Evolutionary conservation across 1,140 invertebrate genomes (phyloP), one percentile per base, ranked within the genome.

Genomic region (Microplitis demolitor): DNA sequence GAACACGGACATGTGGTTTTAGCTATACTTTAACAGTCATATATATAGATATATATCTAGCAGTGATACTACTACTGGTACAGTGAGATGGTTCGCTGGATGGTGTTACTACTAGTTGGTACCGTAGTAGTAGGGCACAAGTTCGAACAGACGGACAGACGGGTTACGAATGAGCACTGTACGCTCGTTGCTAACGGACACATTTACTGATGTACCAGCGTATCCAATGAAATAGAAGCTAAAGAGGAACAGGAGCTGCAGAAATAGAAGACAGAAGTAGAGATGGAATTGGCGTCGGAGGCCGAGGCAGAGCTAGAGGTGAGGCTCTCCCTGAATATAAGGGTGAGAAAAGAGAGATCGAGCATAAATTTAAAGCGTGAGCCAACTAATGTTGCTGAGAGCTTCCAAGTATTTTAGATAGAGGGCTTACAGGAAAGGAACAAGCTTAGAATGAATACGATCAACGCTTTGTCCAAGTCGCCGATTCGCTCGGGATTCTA

Each of bases 1-100:
- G 56, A 67, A 72, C 71, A 72, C 14, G 64, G 64, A 67, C 71
- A 67, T 72, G 71, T 67, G 71, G 71, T 72, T 72, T 67, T 35
- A 11, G 66, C 54, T 24, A 67, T 31, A 50, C 31, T 9, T 45
- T 45, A 9, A 9, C 39, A 6, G 39, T 9, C 39, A 11, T 5
- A 45, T 11, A 6, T 9, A 45, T 11, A 45, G 11, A 11, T 11
- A 45, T 11, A 6, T 9, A 45, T 11, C 6, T 5, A 45, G 39
- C 11, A 45, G 39, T 45, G 11, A 11, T 45, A 9, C 39, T 5
- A 45, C 6, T 56, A 6, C n/a, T 11, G 53, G n/a, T n/a, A 56
- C 11, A 56, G 11, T n/a, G 16, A 24, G n/a, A 6, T 5, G 39
- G 39, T 24, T 24, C 24, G 24, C 8, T 45, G 39, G 39, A 45